Evolutionary conservation across 2,113 vertebrate species (phyloP).

Genomic region (Tinamus guttatus): DNA sequence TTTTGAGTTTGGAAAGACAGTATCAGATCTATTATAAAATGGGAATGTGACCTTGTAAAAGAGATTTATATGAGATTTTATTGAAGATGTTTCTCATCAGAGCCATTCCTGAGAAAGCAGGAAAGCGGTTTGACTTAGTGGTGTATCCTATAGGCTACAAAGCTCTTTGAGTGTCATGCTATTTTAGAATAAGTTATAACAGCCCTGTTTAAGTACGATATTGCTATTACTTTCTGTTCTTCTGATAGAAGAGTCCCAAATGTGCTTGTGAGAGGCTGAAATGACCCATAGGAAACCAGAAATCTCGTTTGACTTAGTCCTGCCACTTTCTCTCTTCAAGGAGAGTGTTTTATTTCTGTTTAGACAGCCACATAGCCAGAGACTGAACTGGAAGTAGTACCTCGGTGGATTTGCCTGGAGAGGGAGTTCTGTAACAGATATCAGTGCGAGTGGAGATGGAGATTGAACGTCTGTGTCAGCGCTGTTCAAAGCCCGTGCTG

Average conservation of each 20-base stretch:
- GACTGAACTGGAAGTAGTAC: background rate
- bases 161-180: background rate
- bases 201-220: background rate
- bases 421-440: background rate
- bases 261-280: background rate
- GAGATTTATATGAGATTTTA: background rate
- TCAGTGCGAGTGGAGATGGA: background rate
- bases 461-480: background rate
- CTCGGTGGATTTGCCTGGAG: background rate
- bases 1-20: background rate
- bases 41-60: background rate
- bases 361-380: background rate
- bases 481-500: background rate
- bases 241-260: rapidly evolving
- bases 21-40: background rate
- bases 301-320: background rate
- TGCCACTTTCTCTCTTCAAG: background rate
- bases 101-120: background rate
- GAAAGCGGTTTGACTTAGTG: background rate
- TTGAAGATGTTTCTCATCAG: background rate
- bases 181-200: background rate
- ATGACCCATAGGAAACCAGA: background rate
- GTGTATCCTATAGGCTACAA: background rate
- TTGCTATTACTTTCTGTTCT: background rate
- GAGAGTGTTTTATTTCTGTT: background rate